These are phyloP conservation scores for Nixonia krombeini DNA, from an alignment of 1,140 invertebrate genomes.

Conservation along the genomic window DNA sequence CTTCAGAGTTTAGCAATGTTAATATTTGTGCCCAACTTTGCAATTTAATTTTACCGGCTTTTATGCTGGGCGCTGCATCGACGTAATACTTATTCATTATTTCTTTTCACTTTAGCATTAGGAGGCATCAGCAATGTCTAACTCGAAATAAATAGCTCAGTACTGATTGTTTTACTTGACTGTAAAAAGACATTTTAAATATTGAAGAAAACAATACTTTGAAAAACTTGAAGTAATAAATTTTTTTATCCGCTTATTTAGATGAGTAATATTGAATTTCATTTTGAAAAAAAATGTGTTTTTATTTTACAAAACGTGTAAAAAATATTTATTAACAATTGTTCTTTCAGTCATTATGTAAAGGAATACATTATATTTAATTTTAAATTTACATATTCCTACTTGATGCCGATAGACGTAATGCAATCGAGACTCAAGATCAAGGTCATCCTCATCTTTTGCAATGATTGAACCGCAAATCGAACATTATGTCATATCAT, in stretches of 20 bases:
- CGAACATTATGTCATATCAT: constrained; percentile 47
- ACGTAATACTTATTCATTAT: constrained; percentile 22
- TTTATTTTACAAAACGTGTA: background rate
- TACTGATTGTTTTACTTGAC: too few relatives aligned
- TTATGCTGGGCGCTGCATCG: constrained; percentile 2
- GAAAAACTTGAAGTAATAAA: background rate
- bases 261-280: background rate
- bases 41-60: constrained; percentile 8
- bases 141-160: background rate
- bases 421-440: constrained; percentile 55
- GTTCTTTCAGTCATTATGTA: too few relatives aligned
- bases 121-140: background rate
- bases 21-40: constrained; percentile 37
- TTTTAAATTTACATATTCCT: background rate
- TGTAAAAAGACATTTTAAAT: too few relatives aligned
- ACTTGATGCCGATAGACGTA: constrained; percentile 10
- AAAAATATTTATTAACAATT: too few relatives aligned
- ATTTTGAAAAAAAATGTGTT: background rate
- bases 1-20: too few relatives aligned
- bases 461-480: constrained; percentile 52
- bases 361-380: too few relatives aligned
- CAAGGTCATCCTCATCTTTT: constrained; percentile 57
- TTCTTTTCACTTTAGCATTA: constrained; percentile 2
- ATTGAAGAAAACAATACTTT: too few relatives aligned
- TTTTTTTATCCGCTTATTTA: background rate